A percentile compares a stretch with the other conserved stretches of the same genome.
phyloP scores from a whole-genome alignment of 2,113 vertebrate species.

The Leiothrix lutea region DNA sequence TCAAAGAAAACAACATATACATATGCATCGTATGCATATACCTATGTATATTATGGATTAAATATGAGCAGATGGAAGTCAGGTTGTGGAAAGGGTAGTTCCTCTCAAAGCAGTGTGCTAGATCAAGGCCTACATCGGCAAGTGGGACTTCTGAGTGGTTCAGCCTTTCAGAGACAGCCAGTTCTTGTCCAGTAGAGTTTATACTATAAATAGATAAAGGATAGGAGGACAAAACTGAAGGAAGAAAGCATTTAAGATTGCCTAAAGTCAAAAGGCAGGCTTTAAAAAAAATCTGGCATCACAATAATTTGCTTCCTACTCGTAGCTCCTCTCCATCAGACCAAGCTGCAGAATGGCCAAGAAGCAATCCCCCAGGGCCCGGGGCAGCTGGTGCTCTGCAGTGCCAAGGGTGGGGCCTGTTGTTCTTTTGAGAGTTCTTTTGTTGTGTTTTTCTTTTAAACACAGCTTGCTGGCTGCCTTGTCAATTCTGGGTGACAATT shows the following conservation, averaged over 20 bases:
- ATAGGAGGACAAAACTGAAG: neutral
- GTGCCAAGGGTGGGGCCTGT: neutral
- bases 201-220: neutral
- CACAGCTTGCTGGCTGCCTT: neutral
- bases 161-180: neutral
- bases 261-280: neutral
- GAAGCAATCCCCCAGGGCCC: neutral
- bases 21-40: neutral
- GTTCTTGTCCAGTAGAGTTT: neutral
- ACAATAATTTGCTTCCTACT: neutral
- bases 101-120: neutral
- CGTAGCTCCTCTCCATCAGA: fast-evolving
- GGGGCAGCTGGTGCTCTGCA: neutral
- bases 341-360: neutral
- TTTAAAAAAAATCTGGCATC: neutral
- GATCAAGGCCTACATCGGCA: neutral
- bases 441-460: neutral
- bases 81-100: neutral
- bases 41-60: neutral
- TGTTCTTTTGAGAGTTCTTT: neutral
- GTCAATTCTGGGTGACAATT: neutral
- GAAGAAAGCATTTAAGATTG: neutral
- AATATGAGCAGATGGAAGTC: neutral
- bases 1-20: neutral
- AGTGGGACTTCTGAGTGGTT: neutral